Conservation (phyloP, 2,113 vertebrate genomes). For the Menura novaehollandiae region DNA sequence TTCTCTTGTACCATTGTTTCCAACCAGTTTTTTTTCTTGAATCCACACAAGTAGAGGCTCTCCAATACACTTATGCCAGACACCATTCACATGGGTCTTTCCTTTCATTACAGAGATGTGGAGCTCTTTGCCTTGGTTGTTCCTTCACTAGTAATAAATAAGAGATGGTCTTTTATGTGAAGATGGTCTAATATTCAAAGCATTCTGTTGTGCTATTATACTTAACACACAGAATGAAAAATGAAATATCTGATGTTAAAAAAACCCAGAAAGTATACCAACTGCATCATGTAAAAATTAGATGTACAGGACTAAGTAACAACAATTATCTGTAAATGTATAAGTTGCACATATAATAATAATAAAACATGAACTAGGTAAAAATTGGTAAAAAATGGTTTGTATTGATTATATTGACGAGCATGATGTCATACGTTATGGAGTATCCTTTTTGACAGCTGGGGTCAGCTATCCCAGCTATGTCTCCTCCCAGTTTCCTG, state of each 20-base stretch:
- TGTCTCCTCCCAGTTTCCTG: neutral
- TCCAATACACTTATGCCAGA: neutral
- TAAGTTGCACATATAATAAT: neutral
- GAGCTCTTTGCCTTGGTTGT: neutral
- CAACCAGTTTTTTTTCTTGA: neutral
- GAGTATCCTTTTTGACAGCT: neutral
- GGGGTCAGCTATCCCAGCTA: neutral
- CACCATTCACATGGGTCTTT: neutral
- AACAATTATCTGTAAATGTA: neutral
- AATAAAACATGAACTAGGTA: neutral
- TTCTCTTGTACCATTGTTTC: neutral
- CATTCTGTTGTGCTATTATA: neutral
- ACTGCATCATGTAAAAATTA: neutral
- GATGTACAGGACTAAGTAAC: neutral
- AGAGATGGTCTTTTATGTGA: neutral
- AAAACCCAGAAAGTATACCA: neutral
- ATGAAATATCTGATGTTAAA: neutral
- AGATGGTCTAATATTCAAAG: neutral
- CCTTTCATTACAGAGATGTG: neutral
- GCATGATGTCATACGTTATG: no score
- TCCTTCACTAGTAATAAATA: neutral
- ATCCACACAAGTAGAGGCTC: neutral
- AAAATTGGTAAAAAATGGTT: neutral
- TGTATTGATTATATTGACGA: neutral
- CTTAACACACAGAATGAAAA: neutral